phyloP scores from a whole-genome alignment of 2,113 vertebrate species.

The Caranx ignobilis region DNA sequence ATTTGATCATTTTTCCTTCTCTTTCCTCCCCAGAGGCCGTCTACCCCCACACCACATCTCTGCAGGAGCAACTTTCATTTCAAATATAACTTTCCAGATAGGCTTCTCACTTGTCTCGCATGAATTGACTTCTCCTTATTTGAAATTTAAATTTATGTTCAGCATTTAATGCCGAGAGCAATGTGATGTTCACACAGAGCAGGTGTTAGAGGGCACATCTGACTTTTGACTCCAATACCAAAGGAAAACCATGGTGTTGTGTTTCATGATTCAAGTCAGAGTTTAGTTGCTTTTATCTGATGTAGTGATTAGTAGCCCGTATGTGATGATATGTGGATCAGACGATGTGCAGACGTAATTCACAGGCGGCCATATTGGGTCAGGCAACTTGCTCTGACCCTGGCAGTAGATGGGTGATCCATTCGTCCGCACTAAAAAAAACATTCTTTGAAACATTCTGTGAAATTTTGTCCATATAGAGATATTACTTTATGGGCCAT shows the following conservation, averaged over 20 bases:
- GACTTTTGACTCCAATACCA: neutral
- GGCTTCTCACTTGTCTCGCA: neutral
- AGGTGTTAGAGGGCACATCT: constrained; percentile 12
- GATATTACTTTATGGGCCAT: too few relatives aligned
- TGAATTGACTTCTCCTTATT: neutral
- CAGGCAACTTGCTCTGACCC: too few relatives aligned
- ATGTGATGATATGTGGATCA: too few relatives aligned
- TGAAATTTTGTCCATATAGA: too few relatives aligned
- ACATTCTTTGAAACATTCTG: too few relatives aligned
- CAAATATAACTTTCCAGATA: constrained; percentile 39
- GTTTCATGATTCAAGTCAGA: neutral
- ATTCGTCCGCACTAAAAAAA: too few relatives aligned
- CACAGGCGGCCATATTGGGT: too few relatives aligned
- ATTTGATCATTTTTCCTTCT: constrained; percentile 48
- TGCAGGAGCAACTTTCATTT: constrained; percentile 29
- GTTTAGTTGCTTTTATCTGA: neutral
- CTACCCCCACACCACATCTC: constrained; percentile 45
- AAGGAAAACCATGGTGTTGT: neutral
- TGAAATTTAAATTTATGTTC: neutral
- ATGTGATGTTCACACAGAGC: neutral
- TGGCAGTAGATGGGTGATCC: too few relatives aligned
- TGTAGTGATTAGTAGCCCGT: too few relatives aligned
- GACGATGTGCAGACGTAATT: too few relatives aligned
- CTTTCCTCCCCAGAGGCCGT: constrained; percentile 53
- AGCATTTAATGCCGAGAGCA: neutral